Evolutionary conservation across 2,797 vertebrate genomes (phyloP).

Genomic region (Otolemur crassicaudatus): DNA sequence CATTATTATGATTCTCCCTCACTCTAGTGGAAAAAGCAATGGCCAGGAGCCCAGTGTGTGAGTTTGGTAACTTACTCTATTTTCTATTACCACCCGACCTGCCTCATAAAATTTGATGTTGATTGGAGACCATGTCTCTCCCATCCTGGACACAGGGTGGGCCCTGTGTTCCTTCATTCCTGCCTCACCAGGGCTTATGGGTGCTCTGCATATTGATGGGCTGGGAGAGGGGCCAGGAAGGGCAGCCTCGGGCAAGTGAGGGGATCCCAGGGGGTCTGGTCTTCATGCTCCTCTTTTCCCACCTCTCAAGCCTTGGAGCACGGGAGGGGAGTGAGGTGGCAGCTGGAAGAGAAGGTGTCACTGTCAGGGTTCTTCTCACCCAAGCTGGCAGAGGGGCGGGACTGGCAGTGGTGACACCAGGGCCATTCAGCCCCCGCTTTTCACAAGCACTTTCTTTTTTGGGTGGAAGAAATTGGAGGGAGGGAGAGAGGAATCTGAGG

Average conservation of each 20-base stretch:
- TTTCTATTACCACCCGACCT: not conserved
- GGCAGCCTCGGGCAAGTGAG: not conserved
- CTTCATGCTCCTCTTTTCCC: not conserved
- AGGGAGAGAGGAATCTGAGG: not conserved
- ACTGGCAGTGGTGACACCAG: conserved; percentile 70
- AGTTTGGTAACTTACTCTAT: not conserved
- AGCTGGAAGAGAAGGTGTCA: conserved; percentile 72
- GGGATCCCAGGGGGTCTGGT: conserved; percentile 51
- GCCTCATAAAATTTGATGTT: not conserved
- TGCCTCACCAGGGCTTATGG: not conserved
- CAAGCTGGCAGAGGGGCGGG: conserved; percentile 78
- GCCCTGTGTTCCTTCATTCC: not conserved
- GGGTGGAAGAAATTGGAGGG: conserved; percentile 70
- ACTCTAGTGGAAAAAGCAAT: not conserved
- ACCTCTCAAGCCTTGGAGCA: conserved; percentile 38
- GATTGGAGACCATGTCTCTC: not conserved
- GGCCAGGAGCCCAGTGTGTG: not conserved
- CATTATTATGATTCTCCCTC: not conserved
- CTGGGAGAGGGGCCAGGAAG: not conserved
- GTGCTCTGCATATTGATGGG: not conserved
- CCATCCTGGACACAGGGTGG: not conserved
- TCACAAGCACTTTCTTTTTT: conserved; percentile 82
- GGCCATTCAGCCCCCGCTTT: conserved; percentile 78
- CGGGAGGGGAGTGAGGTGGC: conserved; percentile 62
- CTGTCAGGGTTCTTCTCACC: conserved; percentile 78